Conservation (phyloP, 1,140 invertebrate species). For the Forficula auricularia region DNA sequence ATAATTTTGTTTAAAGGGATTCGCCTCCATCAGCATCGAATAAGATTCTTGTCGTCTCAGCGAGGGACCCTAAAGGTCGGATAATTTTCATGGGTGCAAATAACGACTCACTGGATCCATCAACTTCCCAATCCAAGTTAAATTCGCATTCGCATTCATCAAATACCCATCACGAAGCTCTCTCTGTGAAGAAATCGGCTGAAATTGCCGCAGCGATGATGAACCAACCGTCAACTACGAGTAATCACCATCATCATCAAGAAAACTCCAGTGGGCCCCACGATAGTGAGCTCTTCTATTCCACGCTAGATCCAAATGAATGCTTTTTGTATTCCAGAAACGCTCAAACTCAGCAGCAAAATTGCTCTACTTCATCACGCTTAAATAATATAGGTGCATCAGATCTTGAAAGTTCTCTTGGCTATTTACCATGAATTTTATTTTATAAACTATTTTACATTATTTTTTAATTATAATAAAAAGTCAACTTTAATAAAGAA, state of each 20-base stretch:
- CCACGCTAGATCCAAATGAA: slow-evolving; percentile 17
- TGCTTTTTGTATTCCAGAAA: slow-evolving; percentile 20
- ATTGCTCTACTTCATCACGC: slow-evolving; percentile 15
- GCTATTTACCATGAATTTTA: slow-evolving; percentile 29
- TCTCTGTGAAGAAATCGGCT: slow-evolving; percentile 70
- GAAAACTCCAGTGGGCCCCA: not conserved
- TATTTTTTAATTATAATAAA: too few relatives aligned
- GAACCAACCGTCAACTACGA: slow-evolving; percentile 34
- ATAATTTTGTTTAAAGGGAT: too few relatives aligned
- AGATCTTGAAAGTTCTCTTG: slow-evolving; percentile 32
- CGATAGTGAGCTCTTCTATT: slow-evolving; percentile 18
- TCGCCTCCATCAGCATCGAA: slow-evolving; percentile 11
- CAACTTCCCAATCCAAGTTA: too few relatives aligned
- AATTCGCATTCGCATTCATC: too few relatives aligned
- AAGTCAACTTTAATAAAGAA: too few relatives aligned
- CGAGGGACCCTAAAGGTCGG: slow-evolving; percentile 32
- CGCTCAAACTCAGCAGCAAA: slow-evolving; percentile 20
- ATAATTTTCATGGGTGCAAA: slow-evolving; percentile 19
- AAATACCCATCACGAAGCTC: slow-evolving; percentile 40
- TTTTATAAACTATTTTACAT: too few relatives aligned
- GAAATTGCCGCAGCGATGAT: slow-evolving; percentile 74
- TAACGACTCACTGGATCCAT: too few relatives aligned
- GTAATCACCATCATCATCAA: slow-evolving; percentile 13
- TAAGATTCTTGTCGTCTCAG: slow-evolving; percentile 34
- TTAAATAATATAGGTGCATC: slow-evolving; percentile 14